Percentiles rank a stretch among this genome's conserved stretches.
Evolutionary conservation across 2,888 invertebrate species (phyloP).

Genomic region (Reticulitermes lucifugus): DNA sequence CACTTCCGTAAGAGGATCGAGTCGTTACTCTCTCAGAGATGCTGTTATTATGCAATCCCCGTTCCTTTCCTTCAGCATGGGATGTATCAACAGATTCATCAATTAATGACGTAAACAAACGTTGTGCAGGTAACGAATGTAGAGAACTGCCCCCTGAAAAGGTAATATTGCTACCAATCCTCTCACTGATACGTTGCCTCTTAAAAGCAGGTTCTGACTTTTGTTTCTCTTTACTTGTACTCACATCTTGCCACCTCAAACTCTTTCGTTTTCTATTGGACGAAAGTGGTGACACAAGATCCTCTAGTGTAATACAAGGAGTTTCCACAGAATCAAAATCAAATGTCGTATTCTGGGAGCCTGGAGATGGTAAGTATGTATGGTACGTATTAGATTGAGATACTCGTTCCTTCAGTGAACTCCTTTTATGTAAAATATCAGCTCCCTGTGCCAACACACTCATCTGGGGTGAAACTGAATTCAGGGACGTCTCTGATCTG

Average conservation of each 20-base stretch:
- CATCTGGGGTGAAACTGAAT: not conserved
- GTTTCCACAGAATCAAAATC: conserved; percentile 49
- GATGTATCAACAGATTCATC: not conserved
- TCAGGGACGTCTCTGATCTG: too few species aligned
- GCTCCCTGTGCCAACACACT: not conserved
- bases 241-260: not conserved
- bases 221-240: not conserved
- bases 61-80: not conserved
- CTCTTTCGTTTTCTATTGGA: not conserved
- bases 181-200: not conserved
- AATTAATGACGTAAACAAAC: too few species aligned
- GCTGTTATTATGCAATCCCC: not conserved
- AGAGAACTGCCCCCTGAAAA: too few species aligned
- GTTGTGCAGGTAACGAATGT: too few species aligned
- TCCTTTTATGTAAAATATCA: not conserved
- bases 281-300: conserved; percentile 48
- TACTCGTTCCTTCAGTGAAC: not conserved
- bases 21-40: not conserved
- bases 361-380: not conserved
- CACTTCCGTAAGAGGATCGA: not conserved
- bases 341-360: conserved; percentile 33
- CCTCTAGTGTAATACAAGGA: conserved; percentile 41
- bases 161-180: not conserved
- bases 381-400: not conserved
- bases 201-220: not conserved